Percentiles rank a stretch among this genome's conserved stretches.
phyloP scores from a whole-genome alignment of 2,888 invertebrate species.

The Cheilosia vulpina region DNA sequence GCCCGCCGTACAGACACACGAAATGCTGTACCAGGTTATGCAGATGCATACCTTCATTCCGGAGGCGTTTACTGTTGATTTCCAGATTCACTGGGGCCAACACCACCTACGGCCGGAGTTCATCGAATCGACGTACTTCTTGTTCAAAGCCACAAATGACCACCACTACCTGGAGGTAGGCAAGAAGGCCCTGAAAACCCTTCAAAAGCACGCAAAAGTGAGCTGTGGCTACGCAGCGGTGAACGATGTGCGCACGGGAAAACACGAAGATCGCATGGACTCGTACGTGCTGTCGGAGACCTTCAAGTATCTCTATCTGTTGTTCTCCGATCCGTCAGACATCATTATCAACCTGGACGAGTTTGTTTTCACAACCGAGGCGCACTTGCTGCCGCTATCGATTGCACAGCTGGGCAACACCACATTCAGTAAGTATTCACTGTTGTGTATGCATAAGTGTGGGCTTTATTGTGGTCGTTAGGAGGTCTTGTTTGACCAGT shows the following conservation, averaged over 20 bases:
- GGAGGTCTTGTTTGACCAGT: slow-evolving; percentile 32
- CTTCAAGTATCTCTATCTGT: slow-evolving; percentile 97
- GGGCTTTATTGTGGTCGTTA: slow-evolving; percentile 8
- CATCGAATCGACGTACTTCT: slow-evolving; percentile 98
- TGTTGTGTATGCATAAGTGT: slow-evolving; percentile 59
- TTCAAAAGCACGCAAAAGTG: slow-evolving; percentile 96
- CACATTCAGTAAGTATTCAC: slow-evolving; percentile 81
- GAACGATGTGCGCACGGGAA: slow-evolving; percentile 95
- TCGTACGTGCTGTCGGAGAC: slow-evolving; percentile 99
- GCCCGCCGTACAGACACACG: slow-evolving; percentile 99
- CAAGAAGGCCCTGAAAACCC: slow-evolving; percentile 92
- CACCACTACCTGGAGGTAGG: slow-evolving; percentile 97
- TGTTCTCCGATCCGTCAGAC: slow-evolving; percentile 95
- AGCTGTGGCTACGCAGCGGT: slow-evolving; percentile 98
- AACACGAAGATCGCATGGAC: slow-evolving; percentile 98
- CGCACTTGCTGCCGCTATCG: slow-evolving; percentile 95
- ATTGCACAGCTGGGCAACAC: slow-evolving; percentile 88
- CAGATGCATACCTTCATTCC: slow-evolving; percentile 98
- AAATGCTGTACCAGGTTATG: slow-evolving; percentile 99
- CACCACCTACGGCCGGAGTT: slow-evolving; percentile 98
- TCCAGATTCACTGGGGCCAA: slow-evolving; percentile 99
- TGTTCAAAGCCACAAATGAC: slow-evolving; percentile 97
- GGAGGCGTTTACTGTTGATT: slow-evolving; percentile 99
- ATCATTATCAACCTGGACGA: slow-evolving; percentile 92
- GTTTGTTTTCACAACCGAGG: slow-evolving; percentile 96